These are phyloP conservation scores for Eumaeus atala DNA, from an alignment of 1,140 invertebrate species.

Conservation along the genomic window DNA sequence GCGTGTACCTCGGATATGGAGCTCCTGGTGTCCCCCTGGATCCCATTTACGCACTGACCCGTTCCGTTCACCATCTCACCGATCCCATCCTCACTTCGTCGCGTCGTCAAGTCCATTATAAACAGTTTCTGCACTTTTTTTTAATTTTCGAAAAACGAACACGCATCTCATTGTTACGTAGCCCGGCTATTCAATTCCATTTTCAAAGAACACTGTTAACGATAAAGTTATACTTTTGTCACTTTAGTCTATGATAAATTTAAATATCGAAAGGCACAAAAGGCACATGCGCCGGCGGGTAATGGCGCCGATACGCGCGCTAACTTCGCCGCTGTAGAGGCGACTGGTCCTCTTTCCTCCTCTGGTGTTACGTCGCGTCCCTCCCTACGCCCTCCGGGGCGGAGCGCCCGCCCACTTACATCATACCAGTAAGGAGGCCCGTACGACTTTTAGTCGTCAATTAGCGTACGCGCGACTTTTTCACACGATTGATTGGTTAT, in stretches of 20 bases:
- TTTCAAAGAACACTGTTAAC: conserved; percentile 13
- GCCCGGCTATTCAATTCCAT: conserved; percentile 25
- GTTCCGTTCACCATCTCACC: conserved; percentile 36
- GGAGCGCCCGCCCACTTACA: conserved; percentile 43
- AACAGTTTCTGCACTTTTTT: conserved; percentile 14
- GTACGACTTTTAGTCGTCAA: conserved; percentile 40
- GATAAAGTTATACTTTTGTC: not conserved
- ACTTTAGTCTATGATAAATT: not conserved
- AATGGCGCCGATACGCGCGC: conserved; percentile 45
- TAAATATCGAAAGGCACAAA: conserved; percentile 17
- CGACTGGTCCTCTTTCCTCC: conserved; percentile 63
- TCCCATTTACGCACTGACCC: conserved; percentile 49
- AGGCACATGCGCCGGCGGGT: conserved; percentile 21
- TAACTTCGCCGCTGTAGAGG: conserved; percentile 43
- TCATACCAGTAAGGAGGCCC: conserved; percentile 19
- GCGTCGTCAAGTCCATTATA: conserved; percentile 66
- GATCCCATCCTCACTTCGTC: conserved; percentile 44
- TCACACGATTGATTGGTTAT: conserved; percentile 50
- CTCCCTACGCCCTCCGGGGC: conserved; percentile 61
- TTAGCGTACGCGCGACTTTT: conserved; percentile 50
- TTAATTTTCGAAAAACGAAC: not conserved
- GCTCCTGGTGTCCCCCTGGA: conserved; percentile 37
- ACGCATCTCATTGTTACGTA: conserved; percentile 35
- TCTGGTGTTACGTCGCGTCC: conserved; percentile 33
- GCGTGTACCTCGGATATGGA: conserved; percentile 39